These are phyloP conservation scores for Pseudotriccus pelzelni DNA, from an alignment of 2,797 vertebrate genomes.

Conservation along the genomic window DNA sequence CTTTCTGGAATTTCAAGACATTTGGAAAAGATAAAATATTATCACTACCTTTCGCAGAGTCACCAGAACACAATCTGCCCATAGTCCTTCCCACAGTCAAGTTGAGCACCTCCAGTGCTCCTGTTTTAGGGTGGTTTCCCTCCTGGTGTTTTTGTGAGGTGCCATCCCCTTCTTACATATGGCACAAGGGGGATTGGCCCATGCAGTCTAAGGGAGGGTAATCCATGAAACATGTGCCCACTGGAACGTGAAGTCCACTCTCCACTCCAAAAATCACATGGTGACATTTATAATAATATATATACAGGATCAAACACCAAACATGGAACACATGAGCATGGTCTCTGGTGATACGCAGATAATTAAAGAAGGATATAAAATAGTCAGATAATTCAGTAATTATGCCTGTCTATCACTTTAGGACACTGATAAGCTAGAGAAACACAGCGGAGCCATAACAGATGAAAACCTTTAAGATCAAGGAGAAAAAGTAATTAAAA, in stretches of 20 bases:
- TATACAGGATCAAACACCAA: not conserved
- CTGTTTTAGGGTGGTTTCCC: not conserved
- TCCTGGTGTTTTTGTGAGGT: fast-evolving
- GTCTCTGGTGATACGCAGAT: not conserved
- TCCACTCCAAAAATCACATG: not conserved
- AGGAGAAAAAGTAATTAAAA: slow-evolving; percentile 6
- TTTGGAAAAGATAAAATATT: not conserved
- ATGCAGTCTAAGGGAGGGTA: not conserved
- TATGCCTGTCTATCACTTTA: not conserved
- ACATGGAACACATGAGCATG: not conserved
- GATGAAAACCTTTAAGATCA: not conserved
- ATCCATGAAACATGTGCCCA: fast-evolving
- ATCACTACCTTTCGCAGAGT: not conserved
- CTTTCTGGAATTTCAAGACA: not conserved
- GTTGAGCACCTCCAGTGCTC: not conserved
- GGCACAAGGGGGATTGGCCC: fast-evolving
- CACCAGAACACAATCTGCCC: not conserved
- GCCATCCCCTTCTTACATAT: fast-evolving
- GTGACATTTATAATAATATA: not conserved
- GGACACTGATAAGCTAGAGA: not conserved
- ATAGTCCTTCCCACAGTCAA: not conserved
- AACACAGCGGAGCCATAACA: not conserved
- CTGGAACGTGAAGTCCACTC: not conserved
- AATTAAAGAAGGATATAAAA: not conserved
- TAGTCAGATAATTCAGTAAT: not conserved